Base-by-base conservation (phyloP, 2,888 invertebrate genomes). In the Ellobium chinense region DNA sequence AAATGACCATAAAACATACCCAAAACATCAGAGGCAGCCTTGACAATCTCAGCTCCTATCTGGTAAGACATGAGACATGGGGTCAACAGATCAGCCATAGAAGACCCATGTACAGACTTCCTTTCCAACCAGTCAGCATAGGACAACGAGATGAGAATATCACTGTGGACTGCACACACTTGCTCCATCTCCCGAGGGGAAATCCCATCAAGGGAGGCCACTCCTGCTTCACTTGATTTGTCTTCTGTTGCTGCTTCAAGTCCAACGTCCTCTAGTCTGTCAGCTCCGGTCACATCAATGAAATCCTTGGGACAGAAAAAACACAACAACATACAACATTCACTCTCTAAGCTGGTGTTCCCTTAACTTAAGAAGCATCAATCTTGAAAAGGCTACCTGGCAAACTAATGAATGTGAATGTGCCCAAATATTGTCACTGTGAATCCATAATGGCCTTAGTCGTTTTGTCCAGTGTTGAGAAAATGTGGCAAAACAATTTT, bases 251-350 rank as follows among this genome's bases (percentile, higher is more conserved):
- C 31, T 12, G 68, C 29, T 27, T 78, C 75, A 7, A 37, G 34
- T 5, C 82, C 84, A 21, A 82, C 83, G 77, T 89, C 89, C 60
- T 89, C 91, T 21, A 91, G 84, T 4, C 85, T 84, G 21, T 82
- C 81, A 14, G 87, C 86, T 21, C 87, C 90, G 12, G 89, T 86
- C 62, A 93, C 85, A 83, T 93, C 93, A 9, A 85, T 85, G 85
- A 91, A 93, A 46, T 91, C 91, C 90, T 91, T 74, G 12, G 66
- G 81, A 78, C 27, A 46, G 27, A 60, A 9, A 60, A 60, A 24
- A 46, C 18, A n/a, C n/a, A n/a, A n/a, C n/a, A n/a, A n/a, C n/a
- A n/a, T n/a, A n/a, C n/a, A n/a, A n/a, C n/a, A n/a, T n/a, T n/a
- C n/a, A n/a, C n/a, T n/a, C n/a, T n/a, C n/a, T n/a, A n/a, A n/a